A percentile compares a stretch with the other conserved stretches of the same genome.
phyloP scores from a whole-genome alignment of 1,140 invertebrate species.

The Drosophila mayri region DNA sequence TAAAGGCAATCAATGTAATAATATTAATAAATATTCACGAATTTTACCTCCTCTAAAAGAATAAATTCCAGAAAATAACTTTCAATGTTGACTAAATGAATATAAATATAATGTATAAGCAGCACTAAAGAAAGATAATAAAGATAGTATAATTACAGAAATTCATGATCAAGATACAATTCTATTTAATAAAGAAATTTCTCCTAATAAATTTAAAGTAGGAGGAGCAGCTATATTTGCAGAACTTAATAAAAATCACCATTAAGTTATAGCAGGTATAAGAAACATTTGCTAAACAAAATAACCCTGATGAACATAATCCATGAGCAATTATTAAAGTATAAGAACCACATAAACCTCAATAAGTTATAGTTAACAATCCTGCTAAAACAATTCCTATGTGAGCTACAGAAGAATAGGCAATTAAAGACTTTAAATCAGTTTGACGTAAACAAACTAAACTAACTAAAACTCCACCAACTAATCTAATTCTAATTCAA shows the following conservation, averaged over 20 bases:
- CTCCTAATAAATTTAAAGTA: constrained; percentile 85
- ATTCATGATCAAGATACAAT: constrained; percentile 85
- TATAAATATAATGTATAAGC: constrained; percentile 86
- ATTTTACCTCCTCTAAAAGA: constrained; percentile 77
- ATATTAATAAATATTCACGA: constrained; percentile 87
- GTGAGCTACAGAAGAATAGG: constrained; percentile 59
- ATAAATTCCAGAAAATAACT: constrained; percentile 73
- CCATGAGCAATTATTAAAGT: constrained; percentile 89
- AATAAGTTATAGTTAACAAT: constrained; percentile 86
- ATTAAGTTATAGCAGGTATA: constrained; percentile 85
- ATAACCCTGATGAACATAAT: constrained; percentile 88
- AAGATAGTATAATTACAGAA: constrained; percentile 85
- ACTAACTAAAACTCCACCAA: constrained; percentile 86
- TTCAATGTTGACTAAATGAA: constrained; percentile 87
- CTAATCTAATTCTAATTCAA: constrained; percentile 86
- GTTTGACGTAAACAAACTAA: constrained; percentile 88
- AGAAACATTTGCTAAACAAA: constrained; percentile 85
- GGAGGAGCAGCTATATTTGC: constrained; percentile 85
- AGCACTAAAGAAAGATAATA: constrained; percentile 85
- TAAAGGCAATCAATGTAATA: constrained; percentile 87
- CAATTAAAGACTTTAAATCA: constrained; percentile 60
- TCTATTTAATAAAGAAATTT: constrained; percentile 87
- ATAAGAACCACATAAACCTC: constrained; percentile 85
- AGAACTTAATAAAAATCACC: constrained; percentile 87
- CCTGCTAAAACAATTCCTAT: constrained; percentile 59